A percentile compares a stretch with the other conserved stretches of the same genome.
These are phyloP conservation scores for Dipodomys stephensi DNA, from an alignment of 2,113 vertebrate genomes.

Conservation along the genomic window DNA sequence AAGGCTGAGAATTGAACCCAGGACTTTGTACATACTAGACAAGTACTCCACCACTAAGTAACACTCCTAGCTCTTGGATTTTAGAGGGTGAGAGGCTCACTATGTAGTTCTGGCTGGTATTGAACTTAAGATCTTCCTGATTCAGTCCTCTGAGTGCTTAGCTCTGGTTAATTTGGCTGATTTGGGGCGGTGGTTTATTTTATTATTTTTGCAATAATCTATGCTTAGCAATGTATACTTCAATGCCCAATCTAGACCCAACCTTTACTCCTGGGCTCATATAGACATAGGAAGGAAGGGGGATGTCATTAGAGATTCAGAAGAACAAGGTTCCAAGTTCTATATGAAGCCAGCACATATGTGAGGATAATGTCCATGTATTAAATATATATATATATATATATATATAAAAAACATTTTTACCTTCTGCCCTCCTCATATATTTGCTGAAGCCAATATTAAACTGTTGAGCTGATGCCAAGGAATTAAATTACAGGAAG, in stretches of 20 bases:
- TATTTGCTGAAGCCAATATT: slow-evolving; percentile 48
- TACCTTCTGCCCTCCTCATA: not conserved
- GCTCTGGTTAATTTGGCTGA: not conserved
- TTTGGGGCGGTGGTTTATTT: not conserved
- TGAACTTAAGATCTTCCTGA: not conserved
- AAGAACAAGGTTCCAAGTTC: not conserved
- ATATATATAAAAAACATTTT: not conserved
- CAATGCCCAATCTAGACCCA: not conserved
- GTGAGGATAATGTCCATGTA: not conserved
- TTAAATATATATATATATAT: no score
- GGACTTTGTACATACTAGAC: not conserved
- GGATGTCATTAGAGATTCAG: not conserved
- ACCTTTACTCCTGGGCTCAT: not conserved
- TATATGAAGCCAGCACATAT: not conserved
- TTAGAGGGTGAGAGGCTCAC: not conserved
- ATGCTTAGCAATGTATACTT: no score
- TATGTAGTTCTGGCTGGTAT: not conserved
- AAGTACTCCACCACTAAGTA: not conserved
- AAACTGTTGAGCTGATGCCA: slow-evolving; percentile 47
- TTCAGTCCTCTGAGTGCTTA: not conserved
- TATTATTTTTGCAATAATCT: not conserved
- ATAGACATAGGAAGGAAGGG: not conserved
- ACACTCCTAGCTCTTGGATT: not conserved
- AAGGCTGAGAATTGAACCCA: not conserved
- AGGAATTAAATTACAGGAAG: slow-evolving; percentile 62